A percentile compares a stretch with the other conserved stretches of the same genome.
Evolutionary conservation across 2,888 invertebrate species (phyloP).

Genomic region (Blera fallax): DNA sequence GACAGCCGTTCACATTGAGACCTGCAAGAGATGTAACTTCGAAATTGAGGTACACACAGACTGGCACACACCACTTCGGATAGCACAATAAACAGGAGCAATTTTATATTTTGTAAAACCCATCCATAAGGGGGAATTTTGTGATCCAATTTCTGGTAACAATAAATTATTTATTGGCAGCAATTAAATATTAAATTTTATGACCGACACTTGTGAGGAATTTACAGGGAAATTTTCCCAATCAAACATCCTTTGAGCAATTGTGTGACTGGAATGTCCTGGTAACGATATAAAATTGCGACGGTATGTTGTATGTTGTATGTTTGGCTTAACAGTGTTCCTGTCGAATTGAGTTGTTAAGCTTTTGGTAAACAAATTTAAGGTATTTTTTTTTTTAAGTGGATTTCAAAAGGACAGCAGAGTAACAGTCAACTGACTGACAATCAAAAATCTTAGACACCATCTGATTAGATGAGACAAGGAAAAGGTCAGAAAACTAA

Average conservation of each 20-base stretch:
- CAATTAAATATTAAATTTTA: conserved; percentile 51
- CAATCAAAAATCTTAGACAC: no score
- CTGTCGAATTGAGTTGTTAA: conserved; percentile 1
- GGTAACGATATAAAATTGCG: conserved; percentile 29
- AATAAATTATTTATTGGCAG: conserved; percentile 48
- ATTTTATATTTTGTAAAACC: neutral
- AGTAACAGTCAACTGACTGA: no score
- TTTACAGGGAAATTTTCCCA: conserved; percentile 30
- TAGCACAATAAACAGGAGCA: conserved; percentile 3
- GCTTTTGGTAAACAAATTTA: neutral
- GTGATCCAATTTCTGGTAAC: conserved; percentile 52
- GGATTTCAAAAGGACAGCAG: no score
- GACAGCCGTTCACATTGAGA: neutral
- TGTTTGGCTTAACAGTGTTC: neutral
- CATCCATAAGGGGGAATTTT: neutral
- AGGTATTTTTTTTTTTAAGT: neutral
- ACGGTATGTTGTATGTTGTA: neutral
- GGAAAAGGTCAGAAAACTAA: no score
- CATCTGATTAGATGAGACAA: no score
- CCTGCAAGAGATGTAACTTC: neutral
- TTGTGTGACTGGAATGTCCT: conserved; percentile 25
- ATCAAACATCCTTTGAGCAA: conserved; percentile 25
- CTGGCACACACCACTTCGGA: neutral
- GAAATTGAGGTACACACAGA: conserved; percentile 2
- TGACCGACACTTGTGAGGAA: conserved; percentile 9